Conservation (phyloP, 2,888 invertebrate genomes). For the Lithophane socia region DNA sequence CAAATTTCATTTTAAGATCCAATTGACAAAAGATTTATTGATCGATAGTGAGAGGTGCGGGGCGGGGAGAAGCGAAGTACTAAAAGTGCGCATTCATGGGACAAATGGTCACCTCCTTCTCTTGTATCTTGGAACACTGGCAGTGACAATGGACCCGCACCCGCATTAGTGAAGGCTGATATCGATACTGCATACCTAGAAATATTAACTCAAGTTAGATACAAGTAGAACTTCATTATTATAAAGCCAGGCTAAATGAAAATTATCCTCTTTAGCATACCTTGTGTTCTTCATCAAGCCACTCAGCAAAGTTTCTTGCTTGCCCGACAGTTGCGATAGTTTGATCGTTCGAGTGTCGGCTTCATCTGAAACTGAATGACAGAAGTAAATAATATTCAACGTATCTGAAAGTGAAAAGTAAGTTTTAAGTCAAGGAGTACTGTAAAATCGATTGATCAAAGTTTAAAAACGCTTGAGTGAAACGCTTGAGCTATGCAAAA, state of each 20-base stretch:
- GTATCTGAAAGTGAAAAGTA: not conserved
- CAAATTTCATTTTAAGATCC: conserved; percentile 58
- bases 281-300: conserved; percentile 91
- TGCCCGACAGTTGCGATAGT: conserved; percentile 80
- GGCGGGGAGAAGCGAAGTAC: too few relatives aligned
- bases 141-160: conserved; percentile 95
- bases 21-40: not conserved
- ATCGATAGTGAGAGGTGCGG: not conserved
- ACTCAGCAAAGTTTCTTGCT: conserved; percentile 83
- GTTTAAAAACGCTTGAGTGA: not conserved
- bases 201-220: conserved; percentile 33
- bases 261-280: conserved; percentile 62
- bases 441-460: not conserved
- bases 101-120: conserved; percentile 92
- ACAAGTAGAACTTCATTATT: not conserved
- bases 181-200: conserved; percentile 95
- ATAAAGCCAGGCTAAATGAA: not conserved
- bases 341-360: conserved; percentile 83
- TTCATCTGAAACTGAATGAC: conserved; percentile 76
- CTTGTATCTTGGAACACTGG: conserved; percentile 95
- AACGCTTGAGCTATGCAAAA: not conserved
- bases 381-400: not conserved
- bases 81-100: not conserved
- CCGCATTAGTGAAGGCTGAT: conserved; percentile 95
- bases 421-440: not conserved